Percentiles rank a stretch among this genome's conserved stretches.
phyloP scores from a whole-genome alignment of 2,888 invertebrate species.

The Heteropelma amictum region DNA sequence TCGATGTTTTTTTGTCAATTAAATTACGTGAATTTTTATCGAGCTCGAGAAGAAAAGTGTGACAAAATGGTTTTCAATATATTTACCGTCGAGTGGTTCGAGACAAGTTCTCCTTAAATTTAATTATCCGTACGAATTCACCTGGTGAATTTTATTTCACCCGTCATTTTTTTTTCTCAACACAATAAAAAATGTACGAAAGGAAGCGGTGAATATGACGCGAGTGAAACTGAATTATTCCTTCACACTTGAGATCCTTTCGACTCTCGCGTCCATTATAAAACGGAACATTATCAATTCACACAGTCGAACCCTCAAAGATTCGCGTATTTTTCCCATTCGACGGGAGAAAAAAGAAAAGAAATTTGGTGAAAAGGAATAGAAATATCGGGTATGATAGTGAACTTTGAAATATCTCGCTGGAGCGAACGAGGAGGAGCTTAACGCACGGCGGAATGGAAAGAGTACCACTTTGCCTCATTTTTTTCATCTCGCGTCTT shows the following conservation, averaged over 20 bases:
- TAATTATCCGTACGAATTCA: not conserved
- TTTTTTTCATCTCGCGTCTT: no score
- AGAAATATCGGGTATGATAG: slow-evolving; percentile 24
- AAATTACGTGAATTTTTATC: not conserved
- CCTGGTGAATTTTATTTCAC: not conserved
- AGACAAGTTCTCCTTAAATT: not conserved
- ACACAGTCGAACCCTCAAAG: no score
- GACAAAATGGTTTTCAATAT: not conserved
- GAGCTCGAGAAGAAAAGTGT: not conserved
- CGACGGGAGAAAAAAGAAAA: not conserved
- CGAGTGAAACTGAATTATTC: slow-evolving; percentile 19
- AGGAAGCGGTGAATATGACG: slow-evolving; percentile 9
- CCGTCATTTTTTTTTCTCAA: not conserved
- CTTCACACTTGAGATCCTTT: slow-evolving; percentile 7
- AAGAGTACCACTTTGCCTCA: not conserved
- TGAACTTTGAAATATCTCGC: slow-evolving; percentile 19
- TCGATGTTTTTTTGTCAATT: not conserved
- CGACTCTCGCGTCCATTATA: slow-evolving; percentile 7
- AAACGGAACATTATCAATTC: no score
- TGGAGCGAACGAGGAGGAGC: not conserved
- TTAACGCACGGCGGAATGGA: not conserved
- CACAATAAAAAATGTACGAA: not conserved
- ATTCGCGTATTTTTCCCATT: not conserved
- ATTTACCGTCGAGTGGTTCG: not conserved
- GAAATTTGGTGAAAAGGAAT: slow-evolving; percentile 7